These are phyloP conservation scores for Eueremaeus valkanovi DNA, from an alignment of 2,888 invertebrate genomes.

Conservation along the genomic window DNA sequence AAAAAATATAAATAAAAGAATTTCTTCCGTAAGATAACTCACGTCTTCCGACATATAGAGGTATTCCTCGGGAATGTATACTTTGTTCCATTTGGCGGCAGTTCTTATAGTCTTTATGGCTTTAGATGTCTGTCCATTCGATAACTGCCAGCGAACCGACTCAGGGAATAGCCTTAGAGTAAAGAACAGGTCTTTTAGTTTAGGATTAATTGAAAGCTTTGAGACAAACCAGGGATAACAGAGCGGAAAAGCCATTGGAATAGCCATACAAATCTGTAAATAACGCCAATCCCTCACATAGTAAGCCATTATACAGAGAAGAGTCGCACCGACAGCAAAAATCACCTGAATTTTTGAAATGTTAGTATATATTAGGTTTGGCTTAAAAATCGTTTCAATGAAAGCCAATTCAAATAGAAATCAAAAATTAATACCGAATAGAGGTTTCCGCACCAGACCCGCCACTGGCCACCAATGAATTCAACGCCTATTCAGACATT, in stretches of 20 bases:
- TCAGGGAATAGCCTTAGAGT: conserved; percentile 34
- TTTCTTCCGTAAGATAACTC: neutral
- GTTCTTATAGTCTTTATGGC: conserved; percentile 3
- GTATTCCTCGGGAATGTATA: neutral
- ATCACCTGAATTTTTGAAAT: no score
- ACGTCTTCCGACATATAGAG: neutral
- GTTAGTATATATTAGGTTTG: no score
- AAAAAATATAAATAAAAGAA: no score
- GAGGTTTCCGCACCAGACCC: conserved; percentile 29
- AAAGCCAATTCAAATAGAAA: no score
- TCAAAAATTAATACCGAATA: neutral
- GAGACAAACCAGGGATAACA: conserved; percentile 36
- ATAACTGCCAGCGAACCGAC: conserved; percentile 37
- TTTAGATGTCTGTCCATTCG: neutral
- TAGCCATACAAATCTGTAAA: neutral
- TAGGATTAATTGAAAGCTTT: neutral
- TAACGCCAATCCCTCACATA: conserved; percentile 27
- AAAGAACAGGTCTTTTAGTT: neutral
- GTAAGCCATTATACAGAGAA: conserved; percentile 10
- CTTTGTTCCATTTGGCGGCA: conserved; percentile 28
- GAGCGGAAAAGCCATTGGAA: conserved; percentile 12
- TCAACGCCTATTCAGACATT: conserved; percentile 2
- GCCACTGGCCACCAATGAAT: conserved; percentile 31
- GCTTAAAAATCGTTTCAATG: no score
- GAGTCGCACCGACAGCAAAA: conserved; percentile 33